Conservation (phyloP, 1,140 invertebrate genomes). For the Neodiprion fabricii region DNA sequence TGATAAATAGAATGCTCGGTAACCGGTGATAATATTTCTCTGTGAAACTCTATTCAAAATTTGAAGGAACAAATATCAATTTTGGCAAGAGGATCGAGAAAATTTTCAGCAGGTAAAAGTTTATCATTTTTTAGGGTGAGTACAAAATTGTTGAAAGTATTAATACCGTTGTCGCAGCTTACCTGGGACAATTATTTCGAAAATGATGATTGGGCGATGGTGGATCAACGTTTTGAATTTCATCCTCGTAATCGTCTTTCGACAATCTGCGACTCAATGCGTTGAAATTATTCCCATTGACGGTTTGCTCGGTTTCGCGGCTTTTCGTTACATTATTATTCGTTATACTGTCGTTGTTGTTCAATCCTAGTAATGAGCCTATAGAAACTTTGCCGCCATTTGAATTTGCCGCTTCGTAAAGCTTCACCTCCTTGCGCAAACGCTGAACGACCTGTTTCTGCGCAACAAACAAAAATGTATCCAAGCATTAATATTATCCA, state of each 20-base stretch:
- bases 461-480: constrained; percentile 20
- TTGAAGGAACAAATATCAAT: too few relatives aligned
- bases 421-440: constrained; percentile 51
- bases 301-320: constrained; percentile 18
- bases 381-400: constrained; percentile 50
- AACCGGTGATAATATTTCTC: too few relatives aligned
- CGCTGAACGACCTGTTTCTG: constrained; percentile 53
- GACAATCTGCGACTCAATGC: constrained; percentile 32
- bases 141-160: too few relatives aligned
- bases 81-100: too few relatives aligned
- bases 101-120: too few relatives aligned
- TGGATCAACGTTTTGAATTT: constrained; percentile 45
- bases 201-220: constrained; percentile 25
- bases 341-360: constrained; percentile 47
- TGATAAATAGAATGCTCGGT: too few relatives aligned
- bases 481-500: too few relatives aligned
- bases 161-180: not conserved
- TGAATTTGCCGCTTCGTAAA: constrained; percentile 44
- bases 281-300: constrained; percentile 34
- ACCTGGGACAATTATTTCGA: constrained; percentile 33
- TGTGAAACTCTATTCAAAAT: too few relatives aligned
- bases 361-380: constrained; percentile 44
- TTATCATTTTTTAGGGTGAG: too few relatives aligned
- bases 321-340: constrained; percentile 41
- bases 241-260: constrained; percentile 47